Percentiles rank a stretch among this genome's conserved stretches.
Conservation (phyloP, 2,888 invertebrate genomes). For the Tenthredo distinguenda region DNA sequence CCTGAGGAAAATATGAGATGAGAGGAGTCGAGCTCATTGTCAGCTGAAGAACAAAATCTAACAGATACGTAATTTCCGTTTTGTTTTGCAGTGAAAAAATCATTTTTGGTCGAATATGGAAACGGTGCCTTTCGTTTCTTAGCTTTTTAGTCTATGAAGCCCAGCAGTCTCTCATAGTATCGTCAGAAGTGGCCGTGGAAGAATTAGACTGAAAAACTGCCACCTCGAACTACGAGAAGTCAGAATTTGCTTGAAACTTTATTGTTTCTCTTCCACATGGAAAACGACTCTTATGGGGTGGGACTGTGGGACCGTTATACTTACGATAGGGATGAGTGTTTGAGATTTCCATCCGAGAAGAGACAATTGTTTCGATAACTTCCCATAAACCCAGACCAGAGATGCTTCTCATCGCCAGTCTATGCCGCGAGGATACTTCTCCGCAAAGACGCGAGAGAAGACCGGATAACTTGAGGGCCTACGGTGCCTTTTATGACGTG, state of each 20-base stretch:
- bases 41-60: neutral
- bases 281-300: neutral
- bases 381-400: slow-evolving; percentile 18
- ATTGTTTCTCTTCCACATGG: neutral
- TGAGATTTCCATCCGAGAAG: slow-evolving; percentile 6
- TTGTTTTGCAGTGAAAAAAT: neutral
- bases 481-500: slow-evolving; percentile 22
- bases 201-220: too few species aligned
- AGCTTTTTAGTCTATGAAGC: neutral
- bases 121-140: neutral
- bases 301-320: neutral
- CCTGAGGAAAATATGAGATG: neutral
- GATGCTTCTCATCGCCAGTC: neutral
- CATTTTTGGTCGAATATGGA: neutral
- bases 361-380: slow-evolving; percentile 24
- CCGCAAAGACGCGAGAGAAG: neutral
- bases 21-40: too few species aligned
- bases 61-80: too few species aligned
- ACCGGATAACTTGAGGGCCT: neutral
- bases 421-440: neutral
- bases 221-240: neutral
- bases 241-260: neutral
- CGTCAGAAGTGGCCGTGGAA: too few species aligned
- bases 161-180: neutral
- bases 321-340: neutral